A percentile compares a stretch with the other conserved stretches of the same genome.
phyloP scores from a whole-genome alignment of 2,888 invertebrate species.

The Vannuccia rotundouncinata region DNA sequence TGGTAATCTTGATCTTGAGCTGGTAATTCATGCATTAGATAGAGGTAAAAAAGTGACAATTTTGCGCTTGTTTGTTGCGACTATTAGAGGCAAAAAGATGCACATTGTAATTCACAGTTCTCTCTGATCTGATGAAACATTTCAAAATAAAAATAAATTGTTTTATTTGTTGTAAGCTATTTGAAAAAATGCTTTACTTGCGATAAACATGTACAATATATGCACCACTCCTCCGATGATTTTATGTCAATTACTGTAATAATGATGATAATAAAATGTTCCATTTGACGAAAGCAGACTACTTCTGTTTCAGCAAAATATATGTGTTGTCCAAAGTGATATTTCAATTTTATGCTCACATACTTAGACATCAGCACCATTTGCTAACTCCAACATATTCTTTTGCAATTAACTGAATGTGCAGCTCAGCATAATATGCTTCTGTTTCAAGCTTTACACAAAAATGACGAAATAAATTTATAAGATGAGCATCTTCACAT shows the following conservation, averaged over 20 bases:
- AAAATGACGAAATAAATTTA: not conserved
- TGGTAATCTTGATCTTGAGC: no score
- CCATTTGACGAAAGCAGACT: constrained; percentile 28
- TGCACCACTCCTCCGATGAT: constrained; percentile 18
- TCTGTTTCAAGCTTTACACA: constrained; percentile 19
- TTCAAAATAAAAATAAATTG: constrained; percentile 5
- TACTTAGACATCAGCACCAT: constrained; percentile 21
- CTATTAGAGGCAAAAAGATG: no score
- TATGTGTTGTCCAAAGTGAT: constrained; percentile 25
- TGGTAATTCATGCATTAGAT: no score
- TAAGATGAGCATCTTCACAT: constrained; percentile 8
- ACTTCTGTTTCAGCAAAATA: constrained; percentile 28
- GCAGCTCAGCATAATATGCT: constrained; percentile 27
- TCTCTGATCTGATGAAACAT: constrained; percentile 4
- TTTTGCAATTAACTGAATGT: constrained; percentile 18
- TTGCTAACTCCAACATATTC: constrained; percentile 22
- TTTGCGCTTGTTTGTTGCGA: no score
- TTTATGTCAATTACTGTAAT: constrained; percentile 24
- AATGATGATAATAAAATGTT: constrained; percentile 3
- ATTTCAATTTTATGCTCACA: not conserved
- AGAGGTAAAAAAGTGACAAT: no score
- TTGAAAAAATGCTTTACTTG: constrained; percentile 26
- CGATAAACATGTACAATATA: constrained; percentile 20
- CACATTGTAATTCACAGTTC: constrained; percentile 2
- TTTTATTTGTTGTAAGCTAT: no score